Conservation (phyloP, 2,888 invertebrate species). For the Leptura quadrifasciata region DNA sequence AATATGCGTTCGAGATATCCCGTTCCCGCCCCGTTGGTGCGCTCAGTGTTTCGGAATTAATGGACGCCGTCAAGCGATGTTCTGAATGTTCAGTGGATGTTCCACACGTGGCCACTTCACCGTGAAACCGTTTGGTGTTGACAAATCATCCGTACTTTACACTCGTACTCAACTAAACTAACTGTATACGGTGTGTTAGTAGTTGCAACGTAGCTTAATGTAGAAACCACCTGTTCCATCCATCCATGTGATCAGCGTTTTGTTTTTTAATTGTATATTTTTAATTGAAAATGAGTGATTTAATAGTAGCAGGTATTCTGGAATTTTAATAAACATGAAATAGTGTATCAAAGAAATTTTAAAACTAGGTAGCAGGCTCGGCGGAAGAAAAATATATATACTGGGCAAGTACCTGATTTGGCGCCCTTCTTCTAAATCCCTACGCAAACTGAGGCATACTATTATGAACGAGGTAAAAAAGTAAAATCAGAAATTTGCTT, state of each 20-base stretch:
- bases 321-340: not conserved
- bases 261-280: slow-evolving; percentile 19
- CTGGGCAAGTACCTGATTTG: no score
- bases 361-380: no score
- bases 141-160: slow-evolving; percentile 72
- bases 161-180: slow-evolving; percentile 67
- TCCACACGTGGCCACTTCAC: slow-evolving; percentile 70
- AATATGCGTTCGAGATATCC: slow-evolving; percentile 40
- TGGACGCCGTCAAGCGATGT: slow-evolving; percentile 59
- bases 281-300: slow-evolving; percentile 18
- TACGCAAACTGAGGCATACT: no score
- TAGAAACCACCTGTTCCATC: slow-evolving; percentile 35
- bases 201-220: slow-evolving; percentile 32
- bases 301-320: not conserved
- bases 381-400: no score
- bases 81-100: slow-evolving; percentile 48
- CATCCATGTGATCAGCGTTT: slow-evolving; percentile 22
- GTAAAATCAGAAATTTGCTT: no score
- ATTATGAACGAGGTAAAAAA: no score
- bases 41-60: slow-evolving; percentile 65
- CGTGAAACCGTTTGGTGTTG: slow-evolving; percentile 73
- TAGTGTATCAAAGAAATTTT: no score
- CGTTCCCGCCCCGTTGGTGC: slow-evolving; percentile 57
- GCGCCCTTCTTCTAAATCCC: no score
- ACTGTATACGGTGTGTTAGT: slow-evolving; percentile 54